phyloP scores from a whole-genome alignment of 2,113 vertebrate species.

The Irena cyanogastra region DNA sequence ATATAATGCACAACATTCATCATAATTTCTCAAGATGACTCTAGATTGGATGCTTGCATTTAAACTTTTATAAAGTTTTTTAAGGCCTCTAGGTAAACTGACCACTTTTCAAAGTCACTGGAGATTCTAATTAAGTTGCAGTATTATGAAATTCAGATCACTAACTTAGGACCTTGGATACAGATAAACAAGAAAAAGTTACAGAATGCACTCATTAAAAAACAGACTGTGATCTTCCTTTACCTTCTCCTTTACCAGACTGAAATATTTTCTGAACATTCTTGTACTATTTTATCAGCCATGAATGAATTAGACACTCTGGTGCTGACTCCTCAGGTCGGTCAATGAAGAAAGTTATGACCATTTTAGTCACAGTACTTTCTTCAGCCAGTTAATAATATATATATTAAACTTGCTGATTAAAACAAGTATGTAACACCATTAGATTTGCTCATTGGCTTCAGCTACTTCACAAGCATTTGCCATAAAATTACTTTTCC shows the following conservation, averaged over 20 bases:
- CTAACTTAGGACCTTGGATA: background rate
- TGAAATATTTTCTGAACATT: background rate
- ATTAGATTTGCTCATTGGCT: rapidly evolving
- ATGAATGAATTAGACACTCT: background rate
- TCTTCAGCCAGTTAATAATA: background rate
- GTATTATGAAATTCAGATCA: background rate
- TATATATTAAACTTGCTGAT: background rate
- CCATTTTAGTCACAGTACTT: background rate
- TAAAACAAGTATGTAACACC: background rate
- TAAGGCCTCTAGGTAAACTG: background rate
- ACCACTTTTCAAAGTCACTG: background rate
- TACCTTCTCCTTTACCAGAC: too few relatives aligned
- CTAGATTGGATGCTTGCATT: background rate
- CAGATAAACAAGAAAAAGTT: background rate
- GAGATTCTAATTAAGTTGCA: background rate
- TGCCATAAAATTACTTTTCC: background rate
- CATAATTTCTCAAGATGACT: background rate
- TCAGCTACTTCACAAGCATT: background rate
- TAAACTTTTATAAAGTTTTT: background rate
- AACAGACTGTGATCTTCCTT: background rate
- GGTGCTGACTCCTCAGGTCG: background rate
- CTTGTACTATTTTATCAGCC: background rate
- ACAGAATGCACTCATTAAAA: background rate
- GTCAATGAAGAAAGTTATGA: background rate
- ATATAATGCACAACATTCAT: background rate